Evolutionary conservation across 2,797 vertebrate species (phyloP), one percentile per base, ranked within the genome.

Genomic region (Pseudomugil tenellus): DNA sequence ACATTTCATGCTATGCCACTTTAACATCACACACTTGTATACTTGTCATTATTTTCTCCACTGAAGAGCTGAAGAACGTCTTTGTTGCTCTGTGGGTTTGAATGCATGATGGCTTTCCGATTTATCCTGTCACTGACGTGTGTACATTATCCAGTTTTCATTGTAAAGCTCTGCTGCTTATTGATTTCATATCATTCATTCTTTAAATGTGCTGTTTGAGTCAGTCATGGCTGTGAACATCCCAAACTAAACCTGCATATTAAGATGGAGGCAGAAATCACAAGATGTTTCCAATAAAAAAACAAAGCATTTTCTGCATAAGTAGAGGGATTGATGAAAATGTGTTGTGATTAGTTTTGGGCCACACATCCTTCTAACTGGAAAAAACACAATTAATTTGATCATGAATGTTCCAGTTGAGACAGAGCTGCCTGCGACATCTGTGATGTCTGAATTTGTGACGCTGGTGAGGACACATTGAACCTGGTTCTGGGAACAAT

Each of bases 401-500:
- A 60, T 43, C 26, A 23, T n/a, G 66, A 74, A 67, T 39, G 25
- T 28, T 25, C 12, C 32, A 61, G 46, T 43, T 58, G 49, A 60
- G 55, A 51, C 54, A 56, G 52, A 79, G 29, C 0, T 63, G 48
- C 35, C 67, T 35, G 17, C 37, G 57, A 21, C 35, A 41, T 28
- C 58, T 41, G 12, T 58, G 26, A 49, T 21, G n/a, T 56, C 58
- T 74, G 32, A 72, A 63, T 48, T 34, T 59, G 70, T 54, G 59
- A 71, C 57, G 62, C 29, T 39, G 54, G 21, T 11, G 51, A 70
- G 64, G 46, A 63, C 58, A 70, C 55, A 66, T 11, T 29, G 64
- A 56, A 56, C 48, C 26, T 70, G 68, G 21, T 70, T 8, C 56
- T 61, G 70, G 68, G 70, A 76, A 58, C 74, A 57, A 59, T 73